phyloP scores from a whole-genome alignment of 2,888 invertebrate genomes.

The Drosophila nigritarsus region DNA sequence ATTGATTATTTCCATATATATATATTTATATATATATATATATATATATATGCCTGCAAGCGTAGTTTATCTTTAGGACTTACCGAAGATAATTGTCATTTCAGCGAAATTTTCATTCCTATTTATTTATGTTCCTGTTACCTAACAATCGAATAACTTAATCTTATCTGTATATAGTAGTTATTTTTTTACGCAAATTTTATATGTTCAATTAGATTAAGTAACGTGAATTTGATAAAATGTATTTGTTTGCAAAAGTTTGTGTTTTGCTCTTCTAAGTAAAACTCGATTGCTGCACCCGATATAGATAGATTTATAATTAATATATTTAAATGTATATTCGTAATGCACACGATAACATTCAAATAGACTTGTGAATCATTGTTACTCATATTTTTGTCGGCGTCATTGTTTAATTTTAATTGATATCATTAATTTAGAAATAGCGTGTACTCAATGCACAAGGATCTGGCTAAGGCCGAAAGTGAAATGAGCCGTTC shows the following conservation, averaged over 20 bases:
- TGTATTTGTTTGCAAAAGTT: background rate
- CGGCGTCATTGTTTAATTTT: background rate
- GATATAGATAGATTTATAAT: background rate
- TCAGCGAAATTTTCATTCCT: slow-evolving; percentile 20
- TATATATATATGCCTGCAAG: background rate
- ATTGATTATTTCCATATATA: background rate
- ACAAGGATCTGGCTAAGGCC: slow-evolving; percentile 89
- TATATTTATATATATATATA: too few species aligned
- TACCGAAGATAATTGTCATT: background rate
- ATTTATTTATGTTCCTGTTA: slow-evolving; percentile 24
- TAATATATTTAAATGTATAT: background rate
- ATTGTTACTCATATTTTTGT: background rate
- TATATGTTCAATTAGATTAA: slow-evolving; percentile 19
- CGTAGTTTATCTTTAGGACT: background rate
- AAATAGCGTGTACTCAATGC: slow-evolving; percentile 82
- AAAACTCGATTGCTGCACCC: background rate
- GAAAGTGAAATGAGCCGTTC: slow-evolving; percentile 7
- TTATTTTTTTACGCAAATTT: slow-evolving; percentile 25
- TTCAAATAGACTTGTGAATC: background rate
- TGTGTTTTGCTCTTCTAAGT: background rate
- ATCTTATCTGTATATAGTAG: slow-evolving; percentile 47
- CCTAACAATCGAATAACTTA: slow-evolving; percentile 24
- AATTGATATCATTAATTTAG: too few species aligned
- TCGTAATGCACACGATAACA: background rate
- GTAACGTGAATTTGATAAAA: slow-evolving; percentile 11